phyloP scores from a whole-genome alignment of 2,113 vertebrate genomes.

The Rana temporaria region DNA sequence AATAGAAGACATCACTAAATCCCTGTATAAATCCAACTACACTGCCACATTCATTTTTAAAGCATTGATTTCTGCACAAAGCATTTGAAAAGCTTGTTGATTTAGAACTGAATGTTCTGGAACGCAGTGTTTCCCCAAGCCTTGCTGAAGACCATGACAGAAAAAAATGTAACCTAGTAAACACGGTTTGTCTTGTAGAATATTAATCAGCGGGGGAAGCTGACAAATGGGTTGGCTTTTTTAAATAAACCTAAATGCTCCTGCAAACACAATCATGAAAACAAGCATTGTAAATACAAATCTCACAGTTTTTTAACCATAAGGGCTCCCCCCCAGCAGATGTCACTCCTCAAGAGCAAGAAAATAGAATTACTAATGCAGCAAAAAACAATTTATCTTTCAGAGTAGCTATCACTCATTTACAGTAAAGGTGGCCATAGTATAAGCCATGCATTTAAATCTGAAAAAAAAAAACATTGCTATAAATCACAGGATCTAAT shows the following conservation, averaged over 20 bases:
- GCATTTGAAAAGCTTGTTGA: neutral
- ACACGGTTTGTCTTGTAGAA: neutral
- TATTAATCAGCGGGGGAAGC: neutral
- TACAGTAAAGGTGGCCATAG: too few relatives aligned
- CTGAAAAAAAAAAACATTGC: too few relatives aligned
- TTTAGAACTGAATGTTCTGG: slow-evolving; percentile 10
- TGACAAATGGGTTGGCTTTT: neutral
- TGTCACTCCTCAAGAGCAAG: neutral
- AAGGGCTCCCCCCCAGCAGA: neutral
- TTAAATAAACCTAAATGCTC: neutral
- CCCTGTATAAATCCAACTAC: neutral
- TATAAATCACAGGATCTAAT: too few relatives aligned
- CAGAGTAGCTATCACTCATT: too few relatives aligned
- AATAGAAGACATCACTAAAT: too few relatives aligned
- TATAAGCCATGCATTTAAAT: too few relatives aligned
- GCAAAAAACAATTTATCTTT: too few relatives aligned
- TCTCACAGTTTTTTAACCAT: neutral
- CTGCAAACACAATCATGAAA: neutral
- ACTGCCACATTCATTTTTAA: neutral
- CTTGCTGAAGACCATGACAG: neutral
- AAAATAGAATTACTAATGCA: neutral
- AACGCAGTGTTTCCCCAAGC: slow-evolving; percentile 9
- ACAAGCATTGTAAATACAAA: neutral
- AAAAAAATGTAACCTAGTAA: neutral
- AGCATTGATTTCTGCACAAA: neutral